A percentile compares a stretch with the other conserved stretches of the same genome.
These are phyloP conservation scores for Zaprionus ornatus DNA, from an alignment of 1,140 invertebrate species.

Conservation along the genomic window DNA sequence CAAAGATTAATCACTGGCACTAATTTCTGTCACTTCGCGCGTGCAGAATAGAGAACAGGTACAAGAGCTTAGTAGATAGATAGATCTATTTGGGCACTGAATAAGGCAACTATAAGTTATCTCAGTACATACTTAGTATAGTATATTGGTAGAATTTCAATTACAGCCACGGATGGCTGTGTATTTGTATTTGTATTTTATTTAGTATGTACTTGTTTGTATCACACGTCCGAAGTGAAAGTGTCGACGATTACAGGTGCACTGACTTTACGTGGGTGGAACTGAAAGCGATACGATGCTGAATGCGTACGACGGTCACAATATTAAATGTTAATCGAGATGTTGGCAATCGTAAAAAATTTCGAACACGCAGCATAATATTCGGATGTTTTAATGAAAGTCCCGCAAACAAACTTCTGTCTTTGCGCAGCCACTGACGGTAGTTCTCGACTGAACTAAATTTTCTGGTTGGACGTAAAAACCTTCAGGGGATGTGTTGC, in stretches of 20 bases:
- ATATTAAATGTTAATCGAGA: constrained; percentile 36
- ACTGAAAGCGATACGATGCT: constrained; percentile 14
- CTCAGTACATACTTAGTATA: constrained; percentile 21
- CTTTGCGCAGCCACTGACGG: constrained; percentile 83
- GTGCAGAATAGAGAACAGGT: constrained; percentile 61
- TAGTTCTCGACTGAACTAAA: constrained; percentile 83
- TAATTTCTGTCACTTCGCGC: constrained; percentile 47
- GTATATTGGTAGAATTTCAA: constrained; percentile 1
- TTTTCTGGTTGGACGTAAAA: constrained; percentile 83
- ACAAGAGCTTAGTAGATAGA: constrained; percentile 59
- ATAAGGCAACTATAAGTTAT: constrained; percentile 75
- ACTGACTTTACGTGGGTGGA: constrained; percentile 10
- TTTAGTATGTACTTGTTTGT: constrained; percentile 15
- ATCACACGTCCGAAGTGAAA: constrained; percentile 45
- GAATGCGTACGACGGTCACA: constrained; percentile 7
- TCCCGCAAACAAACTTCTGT: constrained; percentile 81
- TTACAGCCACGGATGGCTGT: background rate
- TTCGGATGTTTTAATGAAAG: constrained; percentile 65
- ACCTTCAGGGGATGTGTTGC: constrained; percentile 81
- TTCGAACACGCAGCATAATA: constrained; percentile 50
- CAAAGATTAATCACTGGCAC: constrained; percentile 32
- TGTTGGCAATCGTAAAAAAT: constrained; percentile 44
- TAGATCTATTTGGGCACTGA: constrained; percentile 72
- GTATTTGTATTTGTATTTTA: constrained; percentile 16
- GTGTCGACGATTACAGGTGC: constrained; percentile 33